phyloP scores from a whole-genome alignment of 2,113 vertebrate genomes.

The Zonotrichia leucophrys region DNA sequence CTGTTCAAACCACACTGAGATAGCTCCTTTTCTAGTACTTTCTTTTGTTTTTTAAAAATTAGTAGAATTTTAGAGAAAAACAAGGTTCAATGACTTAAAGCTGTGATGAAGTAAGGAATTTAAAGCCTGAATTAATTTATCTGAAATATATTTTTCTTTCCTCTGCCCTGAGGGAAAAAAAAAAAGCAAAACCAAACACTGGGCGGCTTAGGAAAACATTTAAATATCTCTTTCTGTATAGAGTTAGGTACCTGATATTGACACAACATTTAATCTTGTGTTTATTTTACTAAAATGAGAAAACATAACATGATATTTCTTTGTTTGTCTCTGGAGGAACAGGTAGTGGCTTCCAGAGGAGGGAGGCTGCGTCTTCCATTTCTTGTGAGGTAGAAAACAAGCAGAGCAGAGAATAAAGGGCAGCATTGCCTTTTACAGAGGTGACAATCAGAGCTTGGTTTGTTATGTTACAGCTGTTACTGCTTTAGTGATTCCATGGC shows the following conservation, averaged over 20 bases:
- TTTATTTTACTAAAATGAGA: neutral
- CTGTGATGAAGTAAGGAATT: neutral
- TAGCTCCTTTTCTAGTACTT: neutral
- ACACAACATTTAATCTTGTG: neutral
- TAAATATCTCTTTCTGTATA: neutral
- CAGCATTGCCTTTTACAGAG: neutral
- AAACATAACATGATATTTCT: neutral
- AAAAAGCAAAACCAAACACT: neutral
- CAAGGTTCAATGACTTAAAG: neutral
- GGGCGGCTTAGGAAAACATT: neutral
- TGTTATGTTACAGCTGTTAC: neutral
- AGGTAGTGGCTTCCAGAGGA: neutral
- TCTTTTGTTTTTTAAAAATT: neutral
- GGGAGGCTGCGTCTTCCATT: neutral
- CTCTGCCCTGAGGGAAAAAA: rapidly evolving
- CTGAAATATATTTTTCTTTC: neutral
- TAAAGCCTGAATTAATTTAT: neutral
- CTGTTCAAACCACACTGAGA: neutral
- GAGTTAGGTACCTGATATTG: neutral
- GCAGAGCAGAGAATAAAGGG: neutral
- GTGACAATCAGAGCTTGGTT: neutral
- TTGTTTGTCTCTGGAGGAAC: neutral
- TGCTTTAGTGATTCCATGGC: neutral
- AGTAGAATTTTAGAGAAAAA: neutral
- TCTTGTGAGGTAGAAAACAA: neutral